phyloP scores from a whole-genome alignment of 2,888 invertebrate species.

The Aphelenchoides bicaudatus region DNA sequence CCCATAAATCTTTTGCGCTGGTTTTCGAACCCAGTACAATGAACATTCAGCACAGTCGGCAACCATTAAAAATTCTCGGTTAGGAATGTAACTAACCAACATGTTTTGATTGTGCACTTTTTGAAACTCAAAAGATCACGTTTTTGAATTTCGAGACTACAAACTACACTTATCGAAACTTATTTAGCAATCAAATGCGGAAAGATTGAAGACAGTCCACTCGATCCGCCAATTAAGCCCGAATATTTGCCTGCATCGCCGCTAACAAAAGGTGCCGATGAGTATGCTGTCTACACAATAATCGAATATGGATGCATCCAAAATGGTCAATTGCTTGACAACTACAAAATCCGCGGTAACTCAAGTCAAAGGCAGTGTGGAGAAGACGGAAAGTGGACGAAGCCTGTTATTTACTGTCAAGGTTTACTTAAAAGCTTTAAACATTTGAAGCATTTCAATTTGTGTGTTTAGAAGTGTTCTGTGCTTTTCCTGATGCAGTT shows the following conservation, averaged over 20 bases:
- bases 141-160: too few relatives aligned
- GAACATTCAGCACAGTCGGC: too few relatives aligned
- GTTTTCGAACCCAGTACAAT: too few relatives aligned
- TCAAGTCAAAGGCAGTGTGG: constrained; percentile 17
- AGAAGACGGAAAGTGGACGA: constrained; percentile 26
- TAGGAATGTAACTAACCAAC: too few relatives aligned
- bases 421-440: constrained; percentile 18
- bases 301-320: not conserved
- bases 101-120: too few relatives aligned
- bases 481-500: not conserved
- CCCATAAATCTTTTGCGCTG: too few relatives aligned
- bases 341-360: constrained; percentile 14
- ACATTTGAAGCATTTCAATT: not conserved
- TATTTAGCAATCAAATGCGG: constrained; percentile 4
- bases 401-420: constrained; percentile 26
- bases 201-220: not conserved
- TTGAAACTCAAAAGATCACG: too few relatives aligned
- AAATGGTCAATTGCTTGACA: too few relatives aligned
- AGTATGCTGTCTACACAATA: not conserved
- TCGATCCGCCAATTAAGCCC: not conserved
- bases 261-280: not conserved
- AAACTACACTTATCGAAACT: not conserved
- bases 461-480: not conserved
- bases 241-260: not conserved
- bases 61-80: too few relatives aligned